Evolutionary conservation across 2,888 invertebrate genomes (phyloP), one percentile per base, ranked within the genome.

Genomic region (Formica aserva): DNA sequence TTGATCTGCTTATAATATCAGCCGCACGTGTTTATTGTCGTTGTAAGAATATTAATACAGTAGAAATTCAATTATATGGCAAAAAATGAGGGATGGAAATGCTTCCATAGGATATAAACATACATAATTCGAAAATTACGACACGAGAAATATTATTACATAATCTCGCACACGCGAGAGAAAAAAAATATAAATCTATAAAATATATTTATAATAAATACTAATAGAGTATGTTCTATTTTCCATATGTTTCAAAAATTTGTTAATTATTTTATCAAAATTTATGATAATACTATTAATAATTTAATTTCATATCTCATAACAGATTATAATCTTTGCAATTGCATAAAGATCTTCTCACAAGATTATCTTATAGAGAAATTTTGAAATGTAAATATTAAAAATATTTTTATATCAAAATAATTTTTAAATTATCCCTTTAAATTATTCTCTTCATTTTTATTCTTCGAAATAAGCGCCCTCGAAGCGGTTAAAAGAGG

Each of bases 1-100:
- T 80, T 63, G 65, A 82, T 86, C 82, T 71, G 63, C 62, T 15
- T 80, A n/a, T 78, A 66, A 84, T 71, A 85, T 82, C 76, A 82
- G 75, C 72, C 72, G 81, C 85, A 74, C 66, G 80, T 83, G 62
- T 74, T 76, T 76, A 83, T 87, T 83, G 29, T 65, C n/a, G 32
- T 69, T 75, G 11, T 29, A 74, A 45, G 55, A 78, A 65, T 55
- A 55, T 32, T 18, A 65, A 38, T 35, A 35, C 6, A 8, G 6
- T 32, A 11, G 15, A 45, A 32, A 18, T 22, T 45, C 6, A n/a
- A 74, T 29, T 75, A 45, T 18, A 48, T 22, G 0, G 11, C 45
- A 15, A 45, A 62, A 55, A 0, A 5, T 41, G 8, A n/a, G 15
- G n/a, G 3, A 63, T 1, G 26, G 26, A 26, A 26, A 11, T 60